Conservation (phyloP, 1,140 invertebrate species). For the Elysia chlorotica region DNA sequence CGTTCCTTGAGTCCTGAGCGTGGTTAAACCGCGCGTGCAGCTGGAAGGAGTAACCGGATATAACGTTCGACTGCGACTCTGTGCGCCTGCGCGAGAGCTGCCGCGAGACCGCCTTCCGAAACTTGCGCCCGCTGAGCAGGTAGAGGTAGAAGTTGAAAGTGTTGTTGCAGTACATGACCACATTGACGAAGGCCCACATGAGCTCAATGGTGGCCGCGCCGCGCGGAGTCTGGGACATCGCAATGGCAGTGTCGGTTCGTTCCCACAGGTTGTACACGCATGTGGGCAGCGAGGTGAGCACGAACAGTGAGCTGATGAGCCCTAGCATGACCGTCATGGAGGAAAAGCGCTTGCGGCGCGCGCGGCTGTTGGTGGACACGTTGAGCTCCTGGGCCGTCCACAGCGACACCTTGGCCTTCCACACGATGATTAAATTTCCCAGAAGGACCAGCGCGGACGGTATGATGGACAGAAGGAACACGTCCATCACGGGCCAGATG, state of each 20-base stretch:
- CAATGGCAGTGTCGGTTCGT: neutral
- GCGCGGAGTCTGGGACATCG: neutral
- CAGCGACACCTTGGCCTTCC: constrained; percentile 9
- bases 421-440: constrained; percentile 21
- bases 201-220: neutral
- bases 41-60: neutral
- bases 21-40: no score
- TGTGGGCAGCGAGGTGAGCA: constrained; percentile 22
- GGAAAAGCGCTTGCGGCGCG: neutral
- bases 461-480: constrained; percentile 20
- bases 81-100: neutral
- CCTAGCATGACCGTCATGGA: constrained; percentile 27
- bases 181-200: constrained; percentile 23
- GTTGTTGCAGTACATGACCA: constrained; percentile 28
- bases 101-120: constrained; percentile 9
- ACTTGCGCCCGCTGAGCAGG: constrained; percentile 26
- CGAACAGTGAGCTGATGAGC: constrained; percentile 11
- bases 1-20: no score
- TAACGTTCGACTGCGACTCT: constrained; percentile 1
- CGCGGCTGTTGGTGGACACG: neutral
- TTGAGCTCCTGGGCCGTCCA: constrained; percentile 11
- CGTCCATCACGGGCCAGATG: constrained; percentile 22
- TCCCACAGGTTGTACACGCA: constrained; percentile 30
- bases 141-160: constrained; percentile 31
- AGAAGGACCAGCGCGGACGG: constrained; percentile 21